A percentile compares a stretch with the other conserved stretches of the same genome.
These are phyloP conservation scores for Carcinoscorpius rotundicauda DNA, from an alignment of 1,140 invertebrate genomes.

Conservation along the genomic window DNA sequence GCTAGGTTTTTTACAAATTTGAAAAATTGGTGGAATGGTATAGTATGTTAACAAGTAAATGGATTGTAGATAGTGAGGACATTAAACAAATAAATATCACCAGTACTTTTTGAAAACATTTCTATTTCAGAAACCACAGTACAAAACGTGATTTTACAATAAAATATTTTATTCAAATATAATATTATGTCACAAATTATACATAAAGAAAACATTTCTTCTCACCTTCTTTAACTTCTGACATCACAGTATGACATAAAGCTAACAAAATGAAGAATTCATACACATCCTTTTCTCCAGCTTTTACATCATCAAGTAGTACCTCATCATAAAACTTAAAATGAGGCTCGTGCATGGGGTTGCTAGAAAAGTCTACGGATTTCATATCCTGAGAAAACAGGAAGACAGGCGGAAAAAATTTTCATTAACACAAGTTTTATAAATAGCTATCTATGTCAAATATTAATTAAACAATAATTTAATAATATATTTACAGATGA, in stretches of 20 bases:
- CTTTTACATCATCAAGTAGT: conserved; percentile 68
- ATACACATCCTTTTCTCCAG: conserved; percentile 54
- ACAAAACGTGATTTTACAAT: too few species aligned
- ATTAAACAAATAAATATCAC: too few species aligned
- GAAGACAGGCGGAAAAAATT: neutral
- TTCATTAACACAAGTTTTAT: neutral
- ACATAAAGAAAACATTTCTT: too few species aligned
- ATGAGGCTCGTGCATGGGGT: conserved; percentile 75
- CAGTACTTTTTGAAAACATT: too few species aligned
- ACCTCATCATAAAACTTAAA: conserved; percentile 90
- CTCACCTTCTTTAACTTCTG: conserved; percentile 71
- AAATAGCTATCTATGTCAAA: too few species aligned
- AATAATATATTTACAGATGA: conserved; percentile 8
- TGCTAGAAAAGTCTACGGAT: conserved; percentile 84
- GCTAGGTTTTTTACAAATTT: too few species aligned
- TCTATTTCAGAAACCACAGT: too few species aligned
- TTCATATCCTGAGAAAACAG: conserved; percentile 47
- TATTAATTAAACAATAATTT: neutral
- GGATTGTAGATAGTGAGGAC: too few species aligned
- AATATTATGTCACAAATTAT: too few species aligned
- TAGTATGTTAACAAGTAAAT: too few species aligned
- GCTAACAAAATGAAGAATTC: conserved; percentile 81
- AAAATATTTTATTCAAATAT: too few species aligned
- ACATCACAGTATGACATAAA: conserved; percentile 96
- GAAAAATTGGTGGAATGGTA: too few species aligned